Base-by-base conservation (phyloP, 2,113 vertebrate genomes). In the Hydrochoerus hydrochaeris region DNA sequence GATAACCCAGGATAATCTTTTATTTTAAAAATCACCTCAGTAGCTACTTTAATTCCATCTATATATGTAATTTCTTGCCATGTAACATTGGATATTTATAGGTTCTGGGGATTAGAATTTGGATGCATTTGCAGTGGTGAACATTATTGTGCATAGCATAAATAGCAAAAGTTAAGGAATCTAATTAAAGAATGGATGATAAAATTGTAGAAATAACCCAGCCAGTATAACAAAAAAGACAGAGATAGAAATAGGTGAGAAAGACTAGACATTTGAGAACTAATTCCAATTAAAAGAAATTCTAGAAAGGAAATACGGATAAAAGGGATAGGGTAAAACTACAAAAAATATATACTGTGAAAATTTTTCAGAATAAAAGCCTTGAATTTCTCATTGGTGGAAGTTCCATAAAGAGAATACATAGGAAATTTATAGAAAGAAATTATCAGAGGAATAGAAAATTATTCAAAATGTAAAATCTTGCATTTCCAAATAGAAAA, bases 281-380 rank as follows among this genome's bases (percentile, higher is more conserved):
- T 12, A 71, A 82, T n/a, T 78, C 10, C 32, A 93, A 44, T 83
- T 5, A 82, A 49, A 35, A 83, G 32, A 77, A 78, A 82, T 95
- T 95, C 41, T 22, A 90, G 57, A 89, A 89, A 89, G 32, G 65
- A 94, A 85, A 78, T 89, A 54, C 6, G 93, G 46, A 80, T 54
- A 85, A 73, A 85, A 88, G 7, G 11, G 3, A 44, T 58, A 90
- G 57, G 16, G 85, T 83, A 22, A 78, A 83, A 35, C 86, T 82
- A 49, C 22, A 65, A 24, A 52, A 82, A 63, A 46, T 28, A 62
- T 65, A 20, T n/a, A 38, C 83, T n/a, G 65, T 85, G 44, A 85
- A 75, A 60, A 28, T 62, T 58, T 84, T n/a, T 4, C 22, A 38
- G 20, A 52, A 73, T 20, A 84, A 88, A 91, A 44, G 28, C 44